Evolutionary conservation across 2,113 vertebrate genomes (phyloP).

Genomic region (Isurus oxyrinchus): DNA sequence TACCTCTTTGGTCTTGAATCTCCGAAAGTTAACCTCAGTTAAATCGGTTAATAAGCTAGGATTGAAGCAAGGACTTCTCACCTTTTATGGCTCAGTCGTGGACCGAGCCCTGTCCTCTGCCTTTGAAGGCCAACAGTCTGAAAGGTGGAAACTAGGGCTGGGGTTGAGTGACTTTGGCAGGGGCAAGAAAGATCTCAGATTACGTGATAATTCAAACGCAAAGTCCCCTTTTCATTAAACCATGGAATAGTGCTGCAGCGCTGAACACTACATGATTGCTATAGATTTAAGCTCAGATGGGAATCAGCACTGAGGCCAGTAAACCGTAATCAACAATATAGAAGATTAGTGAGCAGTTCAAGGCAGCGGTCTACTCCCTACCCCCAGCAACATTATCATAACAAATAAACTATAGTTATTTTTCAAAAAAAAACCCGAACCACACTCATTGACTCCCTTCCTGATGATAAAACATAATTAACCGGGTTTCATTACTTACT

Average conservation of each 20-base stretch:
- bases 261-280: not conserved
- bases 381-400: not conserved
- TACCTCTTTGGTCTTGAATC: not conserved
- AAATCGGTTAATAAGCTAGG: not conserved
- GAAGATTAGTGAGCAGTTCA: not conserved
- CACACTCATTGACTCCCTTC: not conserved
- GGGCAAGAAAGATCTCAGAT: not conserved
- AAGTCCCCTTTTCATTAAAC: not conserved
- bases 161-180: not conserved
- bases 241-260: not conserved
- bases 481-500: not conserved
- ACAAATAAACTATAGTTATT: not conserved
- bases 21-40: not conserved
- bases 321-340: not conserved
- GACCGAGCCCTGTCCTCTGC: not conserved
- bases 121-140: not conserved
- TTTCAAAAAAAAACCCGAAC: not conserved
- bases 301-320: not conserved
- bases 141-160: not conserved
- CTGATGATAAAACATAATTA: not conserved
- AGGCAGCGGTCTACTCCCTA: not conserved
- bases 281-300: too few relatives aligned
- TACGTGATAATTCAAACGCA: not conserved
- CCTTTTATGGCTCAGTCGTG: not conserved
- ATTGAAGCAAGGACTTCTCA: not conserved